These are phyloP conservation scores for Podocnemis expansa DNA, from an alignment of 2,113 vertebrate species.

Conservation along the genomic window DNA sequence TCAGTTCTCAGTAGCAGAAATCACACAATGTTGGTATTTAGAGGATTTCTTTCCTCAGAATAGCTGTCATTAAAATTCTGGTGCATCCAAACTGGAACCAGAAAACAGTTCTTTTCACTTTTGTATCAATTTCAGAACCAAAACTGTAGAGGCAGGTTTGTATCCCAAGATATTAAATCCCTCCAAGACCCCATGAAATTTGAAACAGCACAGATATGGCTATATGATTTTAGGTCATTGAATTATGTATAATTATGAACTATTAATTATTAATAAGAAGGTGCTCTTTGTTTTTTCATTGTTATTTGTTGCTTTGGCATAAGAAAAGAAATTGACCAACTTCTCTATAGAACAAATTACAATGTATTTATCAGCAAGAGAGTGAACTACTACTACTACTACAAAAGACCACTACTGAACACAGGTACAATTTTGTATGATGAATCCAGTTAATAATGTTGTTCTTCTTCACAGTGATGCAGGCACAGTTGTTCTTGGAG, in stretches of 20 bases:
- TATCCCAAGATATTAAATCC: background rate
- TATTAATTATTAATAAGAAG: background rate
- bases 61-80: background rate
- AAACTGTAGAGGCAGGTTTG: accelerated
- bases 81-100: background rate
- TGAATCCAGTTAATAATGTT: background rate
- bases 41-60: background rate
- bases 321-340: background rate
- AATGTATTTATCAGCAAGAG: background rate
- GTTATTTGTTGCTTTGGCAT: background rate
- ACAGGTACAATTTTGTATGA: background rate
- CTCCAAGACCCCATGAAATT: background rate
- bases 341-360: background rate
- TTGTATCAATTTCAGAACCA: background rate
- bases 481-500: slow-evolving; percentile 62
- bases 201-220: background rate
- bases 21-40: background rate
- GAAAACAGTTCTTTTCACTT: background rate
- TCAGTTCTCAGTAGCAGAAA: background rate
- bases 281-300: background rate
- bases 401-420: background rate
- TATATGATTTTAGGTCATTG: background rate
- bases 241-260: background rate
- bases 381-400: background rate
- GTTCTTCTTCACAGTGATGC: slow-evolving; percentile 9